A percentile compares a stretch with the other conserved stretches of the same genome.
Evolutionary conservation across 37 sponge, comb jelly and placozoan genomes (phyloP).

Genomic region (Oopsacas minuta): DNA sequence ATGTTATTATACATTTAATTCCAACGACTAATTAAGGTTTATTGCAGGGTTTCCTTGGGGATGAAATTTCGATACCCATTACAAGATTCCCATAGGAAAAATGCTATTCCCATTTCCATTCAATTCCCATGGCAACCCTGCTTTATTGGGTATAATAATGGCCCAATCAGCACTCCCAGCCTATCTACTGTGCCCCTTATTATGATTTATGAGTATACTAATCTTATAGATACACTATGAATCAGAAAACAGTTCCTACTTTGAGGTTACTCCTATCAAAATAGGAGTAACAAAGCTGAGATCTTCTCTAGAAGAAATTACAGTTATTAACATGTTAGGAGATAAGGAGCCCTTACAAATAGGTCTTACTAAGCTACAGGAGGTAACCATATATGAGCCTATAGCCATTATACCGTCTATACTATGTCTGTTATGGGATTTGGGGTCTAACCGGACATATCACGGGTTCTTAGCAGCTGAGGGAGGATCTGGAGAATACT

Average conservation of each 20-base stretch:
- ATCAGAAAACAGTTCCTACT: slow-evolving; percentile 45
- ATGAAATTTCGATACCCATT: too few species aligned
- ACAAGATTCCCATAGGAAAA: too few species aligned
- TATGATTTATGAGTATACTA: not conserved
- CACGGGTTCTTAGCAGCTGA: slow-evolving; percentile 28
- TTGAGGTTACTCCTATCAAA: slow-evolving; percentile 38
- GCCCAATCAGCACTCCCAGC: too few species aligned
- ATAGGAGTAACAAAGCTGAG: slow-evolving; percentile 24
- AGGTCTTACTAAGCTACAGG: slow-evolving; percentile 33
- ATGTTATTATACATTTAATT: too few species aligned
- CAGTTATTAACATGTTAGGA: slow-evolving; percentile 28
- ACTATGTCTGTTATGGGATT: slow-evolving; percentile 59
- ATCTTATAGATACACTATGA: slow-evolving; percentile 21
- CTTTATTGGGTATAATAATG: too few species aligned
- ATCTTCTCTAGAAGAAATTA: slow-evolving; percentile 31
- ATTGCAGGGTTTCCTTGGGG: too few species aligned
- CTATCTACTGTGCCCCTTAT: too few species aligned
- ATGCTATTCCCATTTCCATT: too few species aligned
- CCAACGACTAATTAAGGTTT: too few species aligned
- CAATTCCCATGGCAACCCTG: too few species aligned
- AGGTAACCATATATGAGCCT: slow-evolving; percentile 51
- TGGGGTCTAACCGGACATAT: slow-evolving; percentile 21
- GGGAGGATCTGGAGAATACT: slow-evolving; percentile 66
- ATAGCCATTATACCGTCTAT: slow-evolving; percentile 31
- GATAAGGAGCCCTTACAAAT: slow-evolving; percentile 27